Evolutionary conservation across 2,888 invertebrate genomes (phyloP).

Genomic region (Drosophila anomelani): DNA sequence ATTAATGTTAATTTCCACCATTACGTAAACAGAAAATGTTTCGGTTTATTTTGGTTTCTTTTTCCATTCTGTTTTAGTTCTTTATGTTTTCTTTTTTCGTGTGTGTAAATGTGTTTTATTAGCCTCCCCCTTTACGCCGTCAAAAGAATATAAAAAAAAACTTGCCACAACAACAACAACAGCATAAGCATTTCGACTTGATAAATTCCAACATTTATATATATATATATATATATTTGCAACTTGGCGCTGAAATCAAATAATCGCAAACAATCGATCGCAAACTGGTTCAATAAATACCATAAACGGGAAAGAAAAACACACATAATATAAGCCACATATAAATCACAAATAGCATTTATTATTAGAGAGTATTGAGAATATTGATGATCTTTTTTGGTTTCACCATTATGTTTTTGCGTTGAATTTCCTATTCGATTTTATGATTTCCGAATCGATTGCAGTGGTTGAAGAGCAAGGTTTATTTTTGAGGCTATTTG

Average conservation of each 20-base stretch:
- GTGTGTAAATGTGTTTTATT: conserved; percentile 41
- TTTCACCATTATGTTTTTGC: conserved; percentile 21
- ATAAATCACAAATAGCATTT: conserved; percentile 21
- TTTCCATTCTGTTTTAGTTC: conserved; percentile 28
- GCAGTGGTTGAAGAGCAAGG: conserved; percentile 17
- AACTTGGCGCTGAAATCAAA: conserved; percentile 84
- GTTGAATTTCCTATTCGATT: conserved; percentile 18
- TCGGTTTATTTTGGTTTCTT: conserved; percentile 50
- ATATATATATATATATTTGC: conserved; percentile 65
- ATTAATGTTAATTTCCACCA: conserved; percentile 43
- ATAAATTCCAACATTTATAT: conserved; percentile 59
- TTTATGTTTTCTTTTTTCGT: conserved; percentile 20
- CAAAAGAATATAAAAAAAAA: background rate
- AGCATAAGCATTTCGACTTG: conserved; percentile 47
- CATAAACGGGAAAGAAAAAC: conserved; percentile 41
- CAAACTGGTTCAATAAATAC: conserved; percentile 45
- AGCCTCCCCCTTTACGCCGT: conserved; percentile 8
- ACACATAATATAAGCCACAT: conserved; percentile 52
- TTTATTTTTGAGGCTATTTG: background rate
- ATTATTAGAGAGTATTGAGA: conserved; percentile 24
- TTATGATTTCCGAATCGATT: conserved; percentile 28
- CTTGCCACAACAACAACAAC: conserved; percentile 10
- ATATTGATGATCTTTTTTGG: conserved; percentile 21
- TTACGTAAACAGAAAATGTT: conserved; percentile 35
- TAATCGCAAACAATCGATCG: conserved; percentile 75